These are phyloP conservation scores for Carcinoscorpius rotundicauda DNA, from an alignment of 1,140 invertebrate species.

Conservation along the genomic window DNA sequence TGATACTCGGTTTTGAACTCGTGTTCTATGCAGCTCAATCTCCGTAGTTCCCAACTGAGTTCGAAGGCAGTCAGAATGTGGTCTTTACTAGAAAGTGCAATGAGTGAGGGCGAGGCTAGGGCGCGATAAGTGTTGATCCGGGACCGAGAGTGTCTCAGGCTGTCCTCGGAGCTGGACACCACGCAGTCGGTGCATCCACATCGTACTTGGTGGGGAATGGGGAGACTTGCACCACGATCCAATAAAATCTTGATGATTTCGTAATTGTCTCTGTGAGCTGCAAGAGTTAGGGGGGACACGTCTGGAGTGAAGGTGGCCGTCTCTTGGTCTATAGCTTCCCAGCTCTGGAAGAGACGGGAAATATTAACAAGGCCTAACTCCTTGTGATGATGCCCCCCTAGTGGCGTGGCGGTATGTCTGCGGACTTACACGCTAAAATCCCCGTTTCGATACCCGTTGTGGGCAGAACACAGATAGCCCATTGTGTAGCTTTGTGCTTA, in stretches of 20 bases:
- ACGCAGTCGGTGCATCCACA: constrained; percentile 85
- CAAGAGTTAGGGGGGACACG: constrained; percentile 89
- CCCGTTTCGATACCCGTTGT: too few relatives aligned
- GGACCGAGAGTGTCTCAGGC: constrained; percentile 72
- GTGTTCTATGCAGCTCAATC: constrained; percentile 88
- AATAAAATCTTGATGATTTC: constrained; percentile 96
- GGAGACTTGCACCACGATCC: constrained; percentile 72
- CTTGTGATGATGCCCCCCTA: too few relatives aligned
- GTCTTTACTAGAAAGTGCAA: constrained; percentile 87
- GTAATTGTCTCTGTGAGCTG: constrained; percentile 93
- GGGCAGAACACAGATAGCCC: too few relatives aligned
- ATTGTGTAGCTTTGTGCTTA: too few relatives aligned
- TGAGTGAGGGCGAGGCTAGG: constrained; percentile 82
- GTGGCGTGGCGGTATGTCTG: too few relatives aligned
- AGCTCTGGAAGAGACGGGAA: constrained; percentile 49
- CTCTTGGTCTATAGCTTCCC: constrained; percentile 76
- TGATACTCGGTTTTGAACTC: constrained; percentile 76
- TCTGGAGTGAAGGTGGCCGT: constrained; percentile 88
- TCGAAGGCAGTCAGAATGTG: constrained; percentile 95
- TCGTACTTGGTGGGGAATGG: constrained; percentile 80
- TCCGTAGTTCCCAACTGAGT: constrained; percentile 86
- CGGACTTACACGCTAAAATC: too few relatives aligned
- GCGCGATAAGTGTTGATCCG: constrained; percentile 88
- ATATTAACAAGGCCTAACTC: too few relatives aligned
- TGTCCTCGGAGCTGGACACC: constrained; percentile 67